phyloP scores from a whole-genome alignment of 2,113 vertebrate genomes.

The Rhizomys pruinosus region DNA sequence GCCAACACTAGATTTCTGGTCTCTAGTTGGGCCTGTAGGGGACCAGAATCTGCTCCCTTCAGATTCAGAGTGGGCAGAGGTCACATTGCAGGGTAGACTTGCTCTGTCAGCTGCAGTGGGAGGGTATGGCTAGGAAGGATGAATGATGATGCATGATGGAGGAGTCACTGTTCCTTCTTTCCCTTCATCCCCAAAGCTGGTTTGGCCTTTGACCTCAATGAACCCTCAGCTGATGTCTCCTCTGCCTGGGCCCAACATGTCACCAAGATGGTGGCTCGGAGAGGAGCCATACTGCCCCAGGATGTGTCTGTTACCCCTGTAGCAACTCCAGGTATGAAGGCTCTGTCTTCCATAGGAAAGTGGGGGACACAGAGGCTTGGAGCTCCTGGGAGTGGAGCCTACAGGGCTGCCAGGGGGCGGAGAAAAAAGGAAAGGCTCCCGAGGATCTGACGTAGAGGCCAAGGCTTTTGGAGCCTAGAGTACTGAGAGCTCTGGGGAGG shows the following conservation, averaged over 20 bases:
- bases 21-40: neutral
- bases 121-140: neutral
- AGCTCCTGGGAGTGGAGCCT: neutral
- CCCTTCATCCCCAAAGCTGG: slow-evolving; percentile 87
- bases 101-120: neutral
- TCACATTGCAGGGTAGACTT: neutral
- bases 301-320: slow-evolving; percentile 96
- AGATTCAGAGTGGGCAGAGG: neutral
- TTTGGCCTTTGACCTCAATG: slow-evolving; percentile 95
- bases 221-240: slow-evolving; percentile 94
- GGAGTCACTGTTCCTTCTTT: neutral
- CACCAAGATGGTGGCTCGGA: slow-evolving; percentile 98
- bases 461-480: neutral
- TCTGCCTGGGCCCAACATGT: slow-evolving; percentile 98
- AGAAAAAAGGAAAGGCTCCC: neutral
- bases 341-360: neutral
- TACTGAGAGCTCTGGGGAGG: neutral
- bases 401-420: neutral
- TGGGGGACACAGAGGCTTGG: too few relatives aligned
- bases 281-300: slow-evolving; percentile 97
- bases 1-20: neutral
- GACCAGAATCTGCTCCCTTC: neutral
- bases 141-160: neutral
- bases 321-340: slow-evolving; percentile 91
- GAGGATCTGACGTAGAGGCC: neutral